A percentile compares a stretch with the other conserved stretches of the same genome.
Evolutionary conservation across 2,888 invertebrate species (phyloP).

Genomic region (Cartodere bifasciata): DNA sequence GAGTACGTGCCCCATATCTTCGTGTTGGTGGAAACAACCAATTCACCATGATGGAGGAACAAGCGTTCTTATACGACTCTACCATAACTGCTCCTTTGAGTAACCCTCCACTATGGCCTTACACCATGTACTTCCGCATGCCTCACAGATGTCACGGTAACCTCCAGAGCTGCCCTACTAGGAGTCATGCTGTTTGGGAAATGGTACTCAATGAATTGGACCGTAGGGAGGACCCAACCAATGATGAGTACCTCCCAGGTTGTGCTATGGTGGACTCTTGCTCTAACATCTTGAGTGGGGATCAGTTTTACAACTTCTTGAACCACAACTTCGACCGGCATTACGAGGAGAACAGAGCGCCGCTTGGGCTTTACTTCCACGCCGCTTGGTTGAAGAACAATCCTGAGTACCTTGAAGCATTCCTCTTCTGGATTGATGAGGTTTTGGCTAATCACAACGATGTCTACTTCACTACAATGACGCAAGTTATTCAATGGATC

Average conservation of each 20-base stretch:
- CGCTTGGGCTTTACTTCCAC: conserved; percentile 83
- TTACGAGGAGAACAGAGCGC: conserved; percentile 81
- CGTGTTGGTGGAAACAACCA: conserved; percentile 91
- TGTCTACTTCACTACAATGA: conserved; percentile 91
- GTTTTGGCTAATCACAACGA: conserved; percentile 73
- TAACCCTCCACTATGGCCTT: conserved; percentile 92
- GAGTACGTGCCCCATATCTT: conserved; percentile 80
- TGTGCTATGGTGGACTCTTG: conserved; percentile 94
- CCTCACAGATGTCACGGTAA: conserved; percentile 90
- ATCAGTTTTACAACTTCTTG: conserved; percentile 89
- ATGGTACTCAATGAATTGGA: conserved; percentile 93
- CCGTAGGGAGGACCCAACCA: conserved; percentile 78
- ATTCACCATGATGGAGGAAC: conserved; percentile 96
- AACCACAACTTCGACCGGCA: conserved; percentile 89
- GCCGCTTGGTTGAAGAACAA: conserved; percentile 89
- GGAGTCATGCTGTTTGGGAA: conserved; percentile 91
- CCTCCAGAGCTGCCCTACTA: conserved; percentile 79
- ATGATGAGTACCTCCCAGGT: conserved; percentile 80
- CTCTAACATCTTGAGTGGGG: conserved; percentile 81
- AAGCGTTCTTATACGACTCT: conserved; percentile 89
- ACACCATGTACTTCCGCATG: conserved; percentile 96
- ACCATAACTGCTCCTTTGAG: conserved; percentile 86
- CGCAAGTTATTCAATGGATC: conserved; percentile 93
- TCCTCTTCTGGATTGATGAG: conserved; percentile 89
- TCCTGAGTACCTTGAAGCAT: conserved; percentile 83